These are phyloP conservation scores for Camponotus vicinus DNA, from an alignment of 1,140 invertebrate genomes.

Conservation along the genomic window DNA sequence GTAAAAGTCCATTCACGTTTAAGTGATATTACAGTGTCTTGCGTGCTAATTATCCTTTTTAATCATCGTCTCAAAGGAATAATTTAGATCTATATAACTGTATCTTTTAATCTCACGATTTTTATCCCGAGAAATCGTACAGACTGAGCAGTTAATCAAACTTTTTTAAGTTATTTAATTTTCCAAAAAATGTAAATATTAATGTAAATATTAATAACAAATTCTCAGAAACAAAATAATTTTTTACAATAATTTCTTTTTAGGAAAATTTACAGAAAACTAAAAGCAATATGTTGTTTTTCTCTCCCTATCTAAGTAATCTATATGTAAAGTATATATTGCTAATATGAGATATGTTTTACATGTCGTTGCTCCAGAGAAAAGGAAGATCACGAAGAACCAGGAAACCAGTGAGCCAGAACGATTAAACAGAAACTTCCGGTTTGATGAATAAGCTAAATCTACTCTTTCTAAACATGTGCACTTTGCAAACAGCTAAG, in stretches of 20 bases:
- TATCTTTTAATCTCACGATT: neutral
- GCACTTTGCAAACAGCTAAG: neutral
- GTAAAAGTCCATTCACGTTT: neutral
- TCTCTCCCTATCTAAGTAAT: neutral
- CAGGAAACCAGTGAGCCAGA: constrained; percentile 72
- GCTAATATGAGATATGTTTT: constrained; percentile 66
- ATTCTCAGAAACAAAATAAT: neutral
- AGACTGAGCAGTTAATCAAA: neutral
- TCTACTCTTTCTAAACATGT: constrained; percentile 11
- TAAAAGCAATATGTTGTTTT: neutral
- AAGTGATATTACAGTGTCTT: neutral
- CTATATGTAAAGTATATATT: constrained; percentile 28
- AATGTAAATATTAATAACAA: neutral
- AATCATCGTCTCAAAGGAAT: constrained; percentile 12
- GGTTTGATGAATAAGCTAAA: constrained; percentile 34
- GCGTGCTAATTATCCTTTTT: constrained; percentile 15
- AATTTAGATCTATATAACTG: neutral
- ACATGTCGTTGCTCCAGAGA: constrained; percentile 62
- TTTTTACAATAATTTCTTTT: neutral
- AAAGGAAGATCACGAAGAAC: constrained; percentile 66
- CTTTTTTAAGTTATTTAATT: neutral
- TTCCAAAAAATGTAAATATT: neutral
- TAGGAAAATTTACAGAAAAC: neutral
- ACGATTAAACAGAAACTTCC: constrained; percentile 71
- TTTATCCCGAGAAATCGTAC: neutral